Evolutionary conservation across 2,797 vertebrate genomes (phyloP).

Genomic region (Sebastes dallii): DNA sequence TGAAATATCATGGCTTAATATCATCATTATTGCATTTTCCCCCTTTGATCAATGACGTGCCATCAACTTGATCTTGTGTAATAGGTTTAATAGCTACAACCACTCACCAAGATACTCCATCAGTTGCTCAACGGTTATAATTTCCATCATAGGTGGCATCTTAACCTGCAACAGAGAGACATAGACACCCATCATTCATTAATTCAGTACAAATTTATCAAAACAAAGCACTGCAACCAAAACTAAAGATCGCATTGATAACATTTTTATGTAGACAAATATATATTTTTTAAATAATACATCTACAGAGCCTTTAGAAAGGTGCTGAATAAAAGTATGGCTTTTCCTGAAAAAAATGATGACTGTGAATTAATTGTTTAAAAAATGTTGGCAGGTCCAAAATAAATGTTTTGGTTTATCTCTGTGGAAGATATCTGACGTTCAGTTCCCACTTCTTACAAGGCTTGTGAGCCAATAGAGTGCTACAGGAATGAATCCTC

Average conservation of each 20-base stretch:
- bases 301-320: no score
- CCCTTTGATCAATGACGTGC: not conserved
- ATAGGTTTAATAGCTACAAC: not conserved
- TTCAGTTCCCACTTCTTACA: no score
- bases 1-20: not conserved
- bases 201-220: not conserved
- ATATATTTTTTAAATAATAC: no score
- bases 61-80: not conserved
- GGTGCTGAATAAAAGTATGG: no score
- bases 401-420: no score
- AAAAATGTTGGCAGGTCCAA: no score
- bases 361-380: no score
- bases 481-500: no score
- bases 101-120: slow-evolving; percentile 99
- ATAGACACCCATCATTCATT: not conserved
- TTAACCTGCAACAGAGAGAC: slow-evolving; percentile 88
- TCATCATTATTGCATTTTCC: not conserved
- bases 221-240: not conserved
- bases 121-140: slow-evolving; percentile 97
- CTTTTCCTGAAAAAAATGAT: no score
- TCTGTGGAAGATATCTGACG: no score
- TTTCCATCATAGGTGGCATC: slow-evolving; percentile 99
- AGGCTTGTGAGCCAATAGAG: no score
- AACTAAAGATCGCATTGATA: not conserved
- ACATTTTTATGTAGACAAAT: no score